Evolutionary conservation across 2,797 vertebrate species (phyloP).

Genomic region (Poeciliopsis paucimaculata): DNA sequence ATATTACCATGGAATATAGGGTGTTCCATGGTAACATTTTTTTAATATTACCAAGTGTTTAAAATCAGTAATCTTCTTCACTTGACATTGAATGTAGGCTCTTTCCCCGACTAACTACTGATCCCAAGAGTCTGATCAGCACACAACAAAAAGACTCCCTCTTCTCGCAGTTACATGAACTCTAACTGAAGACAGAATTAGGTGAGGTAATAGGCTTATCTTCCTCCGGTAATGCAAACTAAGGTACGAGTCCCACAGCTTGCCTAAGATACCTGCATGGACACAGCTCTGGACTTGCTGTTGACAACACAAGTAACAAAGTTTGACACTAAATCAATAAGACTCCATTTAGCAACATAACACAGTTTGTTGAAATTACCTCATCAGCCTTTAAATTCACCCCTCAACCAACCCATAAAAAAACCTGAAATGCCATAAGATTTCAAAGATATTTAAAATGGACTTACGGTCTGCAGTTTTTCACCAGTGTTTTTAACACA

Average conservation of each 20-base stretch:
- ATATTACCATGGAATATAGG: constrained; percentile 26
- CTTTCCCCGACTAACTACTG: constrained; percentile 23
- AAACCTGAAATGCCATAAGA: background rate
- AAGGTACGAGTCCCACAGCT: constrained; percentile 46
- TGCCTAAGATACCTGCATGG: constrained; percentile 36
- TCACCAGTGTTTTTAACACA: constrained; percentile 94
- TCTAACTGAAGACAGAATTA: constrained; percentile 77
- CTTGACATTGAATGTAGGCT: background rate
- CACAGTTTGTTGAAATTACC: background rate
- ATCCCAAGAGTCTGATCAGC: constrained; percentile 32
- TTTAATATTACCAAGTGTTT: constrained; percentile 34
- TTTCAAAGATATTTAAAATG: constrained; percentile 4
- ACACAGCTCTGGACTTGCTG: constrained; percentile 21
- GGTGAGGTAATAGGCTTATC: constrained; percentile 81
- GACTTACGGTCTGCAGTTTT: constrained; percentile 98
- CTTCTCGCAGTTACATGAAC: constrained; percentile 68
- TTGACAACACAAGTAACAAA: background rate
- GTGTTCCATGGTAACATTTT: constrained; percentile 31
- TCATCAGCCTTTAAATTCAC: background rate
- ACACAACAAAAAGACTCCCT: constrained; percentile 62
- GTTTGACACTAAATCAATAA: background rate
- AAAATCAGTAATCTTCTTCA: constrained; percentile 15
- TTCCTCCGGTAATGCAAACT: constrained; percentile 59
- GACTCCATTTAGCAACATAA: background rate
- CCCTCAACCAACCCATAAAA: background rate